Conservation (phyloP, 2,888 invertebrate genomes). For the Zonitis immaculata region DNA sequence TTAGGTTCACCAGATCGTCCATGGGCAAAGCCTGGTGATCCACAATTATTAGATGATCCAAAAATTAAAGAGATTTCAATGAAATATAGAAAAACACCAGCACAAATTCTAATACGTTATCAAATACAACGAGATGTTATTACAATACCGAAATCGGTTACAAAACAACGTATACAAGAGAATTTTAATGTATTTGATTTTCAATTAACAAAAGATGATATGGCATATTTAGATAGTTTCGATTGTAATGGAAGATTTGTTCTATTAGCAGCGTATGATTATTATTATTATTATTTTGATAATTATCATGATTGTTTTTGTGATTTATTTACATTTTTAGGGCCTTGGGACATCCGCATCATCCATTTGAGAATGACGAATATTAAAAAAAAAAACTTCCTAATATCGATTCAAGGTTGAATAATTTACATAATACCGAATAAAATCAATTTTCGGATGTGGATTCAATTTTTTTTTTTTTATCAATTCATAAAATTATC, state of each 20-base stretch:
- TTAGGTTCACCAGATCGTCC: constrained; percentile 79
- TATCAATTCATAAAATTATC: too few species aligned
- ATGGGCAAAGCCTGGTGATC: constrained; percentile 71
- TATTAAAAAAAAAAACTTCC: too few species aligned
- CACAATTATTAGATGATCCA: constrained; percentile 67
- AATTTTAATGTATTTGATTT: constrained; percentile 74
- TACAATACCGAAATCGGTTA: constrained; percentile 80
- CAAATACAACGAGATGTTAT: constrained; percentile 64
- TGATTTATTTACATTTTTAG: constrained; percentile 45
- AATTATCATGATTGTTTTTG: constrained; percentile 3
- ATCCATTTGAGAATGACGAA: constrained; percentile 57
- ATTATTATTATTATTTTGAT: neutral
- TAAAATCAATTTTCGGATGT: too few species aligned
- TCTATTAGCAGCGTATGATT: constrained; percentile 24
- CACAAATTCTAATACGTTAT: constrained; percentile 65
- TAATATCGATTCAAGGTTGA: too few species aligned
- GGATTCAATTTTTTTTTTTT: too few species aligned
- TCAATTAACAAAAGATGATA: constrained; percentile 61
- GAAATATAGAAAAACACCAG: constrained; percentile 62
- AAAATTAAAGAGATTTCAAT: constrained; percentile 59
- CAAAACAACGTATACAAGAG: constrained; percentile 60
- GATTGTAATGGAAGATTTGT: constrained; percentile 60
- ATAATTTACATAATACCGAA: too few species aligned
- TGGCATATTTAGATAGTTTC: constrained; percentile 61
- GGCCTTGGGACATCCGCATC: constrained; percentile 54